phyloP scores from a whole-genome alignment of 2,113 vertebrate genomes.

The Myanophis thanlyinensis region DNA sequence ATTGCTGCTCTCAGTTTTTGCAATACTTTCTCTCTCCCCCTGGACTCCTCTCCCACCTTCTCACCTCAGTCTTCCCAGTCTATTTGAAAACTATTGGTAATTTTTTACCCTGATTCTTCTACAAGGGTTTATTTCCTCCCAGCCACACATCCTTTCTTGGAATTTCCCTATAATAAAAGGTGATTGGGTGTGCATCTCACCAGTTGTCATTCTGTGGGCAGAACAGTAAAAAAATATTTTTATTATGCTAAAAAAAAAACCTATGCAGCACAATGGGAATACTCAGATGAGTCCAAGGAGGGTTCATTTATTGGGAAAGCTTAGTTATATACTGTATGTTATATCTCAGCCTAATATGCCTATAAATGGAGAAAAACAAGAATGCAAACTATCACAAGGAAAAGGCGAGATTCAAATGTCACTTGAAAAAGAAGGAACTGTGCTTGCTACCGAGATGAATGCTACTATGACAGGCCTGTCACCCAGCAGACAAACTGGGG shows the following conservation, averaged over 20 bases:
- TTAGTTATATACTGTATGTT: not conserved
- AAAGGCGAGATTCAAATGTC: not conserved
- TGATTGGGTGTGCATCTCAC: not conserved
- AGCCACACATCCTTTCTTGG: not conserved
- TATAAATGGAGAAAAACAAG: not conserved
- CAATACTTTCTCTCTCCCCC: not conserved
- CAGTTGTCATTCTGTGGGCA: accelerated
- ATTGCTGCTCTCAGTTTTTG: not conserved
- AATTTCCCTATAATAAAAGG: not conserved
- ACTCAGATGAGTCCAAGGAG: not conserved
- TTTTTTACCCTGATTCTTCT: not conserved
- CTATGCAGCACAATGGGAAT: too few species aligned
- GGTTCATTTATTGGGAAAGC: not conserved
- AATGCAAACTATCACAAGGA: too few species aligned
- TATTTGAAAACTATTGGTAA: not conserved
- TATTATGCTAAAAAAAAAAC: not conserved
- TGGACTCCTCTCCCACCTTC: not conserved
- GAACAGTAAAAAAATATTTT: not conserved
- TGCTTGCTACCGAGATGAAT: not conserved
- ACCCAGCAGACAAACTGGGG: not conserved
- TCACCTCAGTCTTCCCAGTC: not conserved
- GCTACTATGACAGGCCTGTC: not conserved
- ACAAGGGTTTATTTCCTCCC: not conserved
- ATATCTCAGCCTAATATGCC: not conserved
- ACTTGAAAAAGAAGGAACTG: not conserved